These are phyloP conservation scores for Paracentrotus lividus DNA, from an alignment of 53 echinoderm and acorn worm species.

Conservation along the genomic window DNA sequence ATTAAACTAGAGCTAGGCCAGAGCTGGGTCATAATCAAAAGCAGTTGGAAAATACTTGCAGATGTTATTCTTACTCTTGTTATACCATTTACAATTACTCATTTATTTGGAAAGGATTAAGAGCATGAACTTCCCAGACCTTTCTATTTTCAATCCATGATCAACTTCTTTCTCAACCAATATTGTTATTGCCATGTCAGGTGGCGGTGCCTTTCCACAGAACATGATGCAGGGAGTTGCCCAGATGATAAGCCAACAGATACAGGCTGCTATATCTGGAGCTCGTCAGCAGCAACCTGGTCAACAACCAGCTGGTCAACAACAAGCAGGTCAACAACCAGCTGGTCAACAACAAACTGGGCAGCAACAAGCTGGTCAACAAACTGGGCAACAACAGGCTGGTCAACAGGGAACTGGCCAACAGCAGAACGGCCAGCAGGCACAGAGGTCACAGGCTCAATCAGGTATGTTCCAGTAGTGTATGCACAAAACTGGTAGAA, in stretches of 20 bases:
- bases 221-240: conserved; percentile 87
- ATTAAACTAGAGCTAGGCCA: too few species aligned
- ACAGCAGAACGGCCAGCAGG: conserved; percentile 54
- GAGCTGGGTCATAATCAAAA: too few species aligned
- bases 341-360: not conserved
- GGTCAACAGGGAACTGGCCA: not conserved
- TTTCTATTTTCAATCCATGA: too few species aligned
- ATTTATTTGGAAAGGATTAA: too few species aligned
- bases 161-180: too few species aligned
- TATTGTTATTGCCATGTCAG: too few species aligned
- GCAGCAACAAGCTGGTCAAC: conserved; percentile 40
- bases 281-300: conserved; percentile 53
- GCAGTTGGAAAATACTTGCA: too few species aligned
- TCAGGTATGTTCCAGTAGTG: not conserved
- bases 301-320: not conserved
- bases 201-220: not conserved
- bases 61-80: too few species aligned
- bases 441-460: not conserved
- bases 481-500: not conserved
- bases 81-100: too few species aligned
- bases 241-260: conserved; percentile 91
- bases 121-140: too few species aligned
- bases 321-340: not conserved
- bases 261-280: conserved; percentile 63
- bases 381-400: not conserved